These are phyloP conservation scores for Ochotona curzoniae DNA, from an alignment of 2,113 vertebrate species.

Conservation along the genomic window DNA sequence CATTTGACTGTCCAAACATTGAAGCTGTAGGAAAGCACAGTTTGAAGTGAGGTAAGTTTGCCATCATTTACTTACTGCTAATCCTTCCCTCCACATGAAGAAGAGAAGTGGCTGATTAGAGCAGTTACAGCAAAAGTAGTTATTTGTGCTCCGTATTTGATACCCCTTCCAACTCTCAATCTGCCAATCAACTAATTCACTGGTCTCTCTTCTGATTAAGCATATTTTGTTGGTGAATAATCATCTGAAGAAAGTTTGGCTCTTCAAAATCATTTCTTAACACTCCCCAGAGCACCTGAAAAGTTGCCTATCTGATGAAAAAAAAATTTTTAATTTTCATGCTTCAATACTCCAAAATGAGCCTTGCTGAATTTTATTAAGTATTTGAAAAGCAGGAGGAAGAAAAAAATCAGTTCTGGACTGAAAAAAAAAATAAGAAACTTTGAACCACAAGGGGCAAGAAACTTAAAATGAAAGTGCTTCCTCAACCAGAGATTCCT, in stretches of 20 bases:
- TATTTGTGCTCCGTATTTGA: neutral
- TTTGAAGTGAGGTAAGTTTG: neutral
- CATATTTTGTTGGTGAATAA: conserved; percentile 24
- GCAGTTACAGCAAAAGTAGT: neutral
- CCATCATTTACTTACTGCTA: neutral
- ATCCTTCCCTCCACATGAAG: neutral
- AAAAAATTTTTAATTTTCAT: conserved; percentile 50
- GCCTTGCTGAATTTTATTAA: conserved; percentile 50
- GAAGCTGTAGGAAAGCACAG: neutral
- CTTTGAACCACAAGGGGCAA: neutral
- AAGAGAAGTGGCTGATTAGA: neutral
- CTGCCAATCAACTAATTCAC: neutral
- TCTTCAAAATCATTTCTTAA: conserved; percentile 61
- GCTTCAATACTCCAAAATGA: conserved; percentile 60
- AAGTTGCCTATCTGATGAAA: conserved; percentile 39
- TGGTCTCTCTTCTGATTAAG: conserved; percentile 27
- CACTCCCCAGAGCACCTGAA: conserved; percentile 40
- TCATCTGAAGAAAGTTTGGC: conserved; percentile 18
- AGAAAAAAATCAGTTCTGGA: conserved; percentile 21
- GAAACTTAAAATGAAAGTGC: conserved; percentile 54
- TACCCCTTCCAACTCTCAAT: neutral
- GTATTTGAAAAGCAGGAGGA: neutral
- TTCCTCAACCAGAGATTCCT: conserved; percentile 57
- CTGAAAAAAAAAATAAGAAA: conserved; percentile 54
- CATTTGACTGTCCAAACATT: neutral